Conservation (phyloP, 2,797 vertebrate genomes). For the Acomys russatus region DNA sequence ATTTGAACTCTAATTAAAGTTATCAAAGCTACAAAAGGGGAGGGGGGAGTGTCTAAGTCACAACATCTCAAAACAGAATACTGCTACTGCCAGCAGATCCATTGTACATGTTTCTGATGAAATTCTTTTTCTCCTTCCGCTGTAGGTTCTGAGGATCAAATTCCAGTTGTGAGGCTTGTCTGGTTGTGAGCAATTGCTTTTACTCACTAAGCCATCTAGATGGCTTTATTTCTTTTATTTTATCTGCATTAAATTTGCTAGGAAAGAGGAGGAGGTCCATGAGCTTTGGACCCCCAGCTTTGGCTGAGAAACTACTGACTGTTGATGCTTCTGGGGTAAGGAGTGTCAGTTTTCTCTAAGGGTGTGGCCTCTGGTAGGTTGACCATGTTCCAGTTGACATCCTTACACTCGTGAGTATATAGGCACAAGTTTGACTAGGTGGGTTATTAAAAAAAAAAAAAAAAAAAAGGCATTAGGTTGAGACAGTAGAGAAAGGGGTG, state of each 20-base stretch:
- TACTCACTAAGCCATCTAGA: background rate
- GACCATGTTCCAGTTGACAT: background rate
- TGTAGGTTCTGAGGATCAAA: background rate
- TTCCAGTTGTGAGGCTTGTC: background rate
- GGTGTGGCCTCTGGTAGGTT: background rate
- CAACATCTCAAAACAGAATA: constrained; percentile 94
- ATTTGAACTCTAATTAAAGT: constrained; percentile 96
- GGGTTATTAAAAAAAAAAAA: background rate
- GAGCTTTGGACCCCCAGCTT: background rate
- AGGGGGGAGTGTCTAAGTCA: constrained; percentile 88
- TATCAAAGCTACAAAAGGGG: constrained; percentile 96
- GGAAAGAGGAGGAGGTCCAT: background rate
- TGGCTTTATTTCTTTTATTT: constrained; percentile 1
- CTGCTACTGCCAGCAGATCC: constrained; percentile 94
- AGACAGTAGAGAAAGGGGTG: background rate
- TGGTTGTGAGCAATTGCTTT: background rate
- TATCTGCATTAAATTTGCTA: constrained; percentile 11
- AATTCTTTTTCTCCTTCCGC: constrained; percentile 84
- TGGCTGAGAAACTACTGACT: background rate
- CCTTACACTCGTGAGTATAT: background rate
- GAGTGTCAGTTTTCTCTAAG: background rate
- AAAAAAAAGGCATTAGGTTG: background rate
- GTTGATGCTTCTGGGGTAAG: background rate
- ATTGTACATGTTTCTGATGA: constrained; percentile 91
- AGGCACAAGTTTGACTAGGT: background rate